A percentile compares a stretch with the other conserved stretches of the same genome.
Conservation (phyloP, 1,140 invertebrate genomes). For the Pogonomyrmex barbatus region DNA sequence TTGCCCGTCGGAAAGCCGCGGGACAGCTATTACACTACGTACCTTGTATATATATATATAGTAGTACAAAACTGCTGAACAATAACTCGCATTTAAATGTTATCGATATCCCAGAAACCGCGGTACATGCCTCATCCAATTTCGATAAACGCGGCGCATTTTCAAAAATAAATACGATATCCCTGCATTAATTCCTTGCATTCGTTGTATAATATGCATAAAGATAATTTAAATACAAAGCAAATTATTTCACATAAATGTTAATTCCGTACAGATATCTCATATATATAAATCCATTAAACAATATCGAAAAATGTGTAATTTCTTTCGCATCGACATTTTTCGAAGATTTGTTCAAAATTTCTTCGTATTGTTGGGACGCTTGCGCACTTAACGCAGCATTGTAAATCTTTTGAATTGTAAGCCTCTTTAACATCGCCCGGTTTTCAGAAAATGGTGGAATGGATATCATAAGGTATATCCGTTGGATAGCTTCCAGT, state of each 20-base stretch:
- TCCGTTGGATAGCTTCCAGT: slow-evolving; percentile 79
- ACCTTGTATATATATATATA: slow-evolving; percentile 24
- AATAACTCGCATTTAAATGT: slow-evolving; percentile 45
- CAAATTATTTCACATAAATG: background rate
- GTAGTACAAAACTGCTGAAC: background rate
- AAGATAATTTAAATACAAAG: slow-evolving; percentile 12
- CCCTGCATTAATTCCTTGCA: background rate
- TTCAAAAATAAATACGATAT: background rate
- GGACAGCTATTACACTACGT: slow-evolving; percentile 58
- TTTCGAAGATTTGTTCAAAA: background rate
- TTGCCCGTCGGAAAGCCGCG: slow-evolving; percentile 49
- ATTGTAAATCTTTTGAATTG: slow-evolving; percentile 58
- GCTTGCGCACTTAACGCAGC: background rate
- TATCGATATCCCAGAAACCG: slow-evolving; percentile 30
- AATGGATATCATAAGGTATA: slow-evolving; percentile 67
- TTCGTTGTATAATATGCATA: slow-evolving; percentile 3
- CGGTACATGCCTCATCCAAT: background rate
- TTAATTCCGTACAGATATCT: background rate
- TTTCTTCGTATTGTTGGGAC: background rate
- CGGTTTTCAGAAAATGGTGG: slow-evolving; percentile 48
- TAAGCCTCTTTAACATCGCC: slow-evolving; percentile 74
- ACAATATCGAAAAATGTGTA: background rate
- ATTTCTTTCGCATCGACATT: background rate
- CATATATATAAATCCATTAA: background rate
- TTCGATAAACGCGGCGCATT: slow-evolving; percentile 5